Evolutionary conservation across 1,140 invertebrate genomes (phyloP), one percentile per base, ranked within the genome.

Genomic region (Drosophila neocordata): DNA sequence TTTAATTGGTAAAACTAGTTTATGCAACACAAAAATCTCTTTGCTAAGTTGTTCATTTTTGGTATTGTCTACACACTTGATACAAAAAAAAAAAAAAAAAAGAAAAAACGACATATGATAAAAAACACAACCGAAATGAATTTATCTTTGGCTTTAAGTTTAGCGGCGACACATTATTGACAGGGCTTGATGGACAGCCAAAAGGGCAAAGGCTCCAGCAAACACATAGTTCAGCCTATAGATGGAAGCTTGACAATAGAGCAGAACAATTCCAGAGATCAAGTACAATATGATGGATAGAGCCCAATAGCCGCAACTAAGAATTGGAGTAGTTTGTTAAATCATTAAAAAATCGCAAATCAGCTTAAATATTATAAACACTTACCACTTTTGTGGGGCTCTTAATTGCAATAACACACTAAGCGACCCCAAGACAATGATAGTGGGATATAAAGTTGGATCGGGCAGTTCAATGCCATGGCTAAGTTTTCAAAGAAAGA

Each of bases 191-290:
- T 95, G 94, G 7, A 92, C 15, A 4, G 93, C 92, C 13, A 94
- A 92, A 8, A 94, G 57, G 0, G 90, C 81, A 70, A 94, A 93
- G 51, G 93, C 90, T 6, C 90, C 87, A 11, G 93, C 92, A 15
- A 95, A 88, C 15, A 93, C 90, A 85, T 93, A 94, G 74, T 93
- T 94, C 2, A 95, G 89, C 12, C 94, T 79, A 69, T 92, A 93
- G 7, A 94, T 75, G 0, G 93, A 92, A n/a, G 93, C 91, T 34
- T 94, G 92, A 9, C 93, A 93, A 64, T 94, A 92, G 3, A 93
- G 88, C 48, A 94, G 77, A 31, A 92, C 91, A 27, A 93, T 78
- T 7, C 93, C 89, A 12, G 93, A 93, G 34, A 93, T 84, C 1
- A 92, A 63, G 65, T 93, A 93, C 1, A 94, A 70, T 12, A 94